Percentiles rank a stretch among this genome's conserved stretches.
phyloP scores from a whole-genome alignment of 2,113 vertebrate species.

The Mustelus asterias region DNA sequence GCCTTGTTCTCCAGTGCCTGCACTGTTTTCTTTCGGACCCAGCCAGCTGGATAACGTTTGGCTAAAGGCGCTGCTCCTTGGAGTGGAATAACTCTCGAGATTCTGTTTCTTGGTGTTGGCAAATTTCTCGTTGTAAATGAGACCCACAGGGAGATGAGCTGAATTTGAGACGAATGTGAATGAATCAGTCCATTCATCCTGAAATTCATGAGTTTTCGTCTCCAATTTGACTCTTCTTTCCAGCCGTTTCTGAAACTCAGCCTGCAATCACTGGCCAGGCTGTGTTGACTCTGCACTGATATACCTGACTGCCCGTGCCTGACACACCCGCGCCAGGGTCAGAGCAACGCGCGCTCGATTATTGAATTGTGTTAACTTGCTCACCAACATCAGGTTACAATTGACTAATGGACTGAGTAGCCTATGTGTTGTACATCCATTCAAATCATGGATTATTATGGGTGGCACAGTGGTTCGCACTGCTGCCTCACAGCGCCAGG shows the following conservation, averaged over 20 bases:
- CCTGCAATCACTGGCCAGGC: background rate
- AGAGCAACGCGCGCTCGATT: no score
- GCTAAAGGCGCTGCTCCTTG: background rate
- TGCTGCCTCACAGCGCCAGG: no score
- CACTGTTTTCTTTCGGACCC: no score
- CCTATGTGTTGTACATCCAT: no score
- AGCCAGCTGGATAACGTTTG: background rate
- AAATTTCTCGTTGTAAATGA: background rate
- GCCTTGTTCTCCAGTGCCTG: background rate
- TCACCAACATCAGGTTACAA: no score
- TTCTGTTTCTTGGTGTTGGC: background rate
- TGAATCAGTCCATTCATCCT: background rate
- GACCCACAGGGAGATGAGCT: background rate
- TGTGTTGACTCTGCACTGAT: no score
- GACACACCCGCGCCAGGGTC: background rate
- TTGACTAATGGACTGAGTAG: no score
- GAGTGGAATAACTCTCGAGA: background rate
- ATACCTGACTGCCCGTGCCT: background rate
- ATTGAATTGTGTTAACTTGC: no score
- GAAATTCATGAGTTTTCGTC: background rate
- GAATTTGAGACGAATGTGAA: background rate
- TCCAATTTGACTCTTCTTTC: background rate
- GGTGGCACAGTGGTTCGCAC: no score
- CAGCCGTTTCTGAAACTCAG: background rate
- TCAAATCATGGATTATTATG: no score